Conservation (phyloP, 2,797 vertebrate genomes). For the Poecilia velifera region DNA sequence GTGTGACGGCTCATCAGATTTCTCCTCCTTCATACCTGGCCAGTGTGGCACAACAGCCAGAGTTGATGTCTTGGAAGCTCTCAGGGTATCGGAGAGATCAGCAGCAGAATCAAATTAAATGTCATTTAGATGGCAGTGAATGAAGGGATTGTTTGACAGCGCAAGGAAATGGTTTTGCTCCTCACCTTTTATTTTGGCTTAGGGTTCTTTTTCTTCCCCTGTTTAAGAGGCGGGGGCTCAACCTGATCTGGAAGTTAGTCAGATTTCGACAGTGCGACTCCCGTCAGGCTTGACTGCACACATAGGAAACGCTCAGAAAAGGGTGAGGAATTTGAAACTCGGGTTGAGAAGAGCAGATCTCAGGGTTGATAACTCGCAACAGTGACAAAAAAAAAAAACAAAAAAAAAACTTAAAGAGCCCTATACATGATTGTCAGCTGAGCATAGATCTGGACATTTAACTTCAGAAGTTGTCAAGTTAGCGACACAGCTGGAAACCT, state of each 20-base stretch:
- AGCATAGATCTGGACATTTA: slow-evolving; percentile 35
- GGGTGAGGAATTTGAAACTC: slow-evolving; percentile 78
- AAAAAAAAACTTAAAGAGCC: slow-evolving; percentile 50
- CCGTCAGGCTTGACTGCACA: slow-evolving; percentile 76
- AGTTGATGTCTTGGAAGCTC: slow-evolving; percentile 82
- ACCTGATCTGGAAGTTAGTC: slow-evolving; percentile 81
- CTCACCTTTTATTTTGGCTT: slow-evolving; percentile 83
- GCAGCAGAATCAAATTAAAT: slow-evolving; percentile 86
- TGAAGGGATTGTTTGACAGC: slow-evolving; percentile 84
- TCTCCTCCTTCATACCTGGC: slow-evolving; percentile 73
- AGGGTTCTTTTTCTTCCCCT: slow-evolving; percentile 77
- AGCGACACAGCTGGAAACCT: slow-evolving; percentile 19
- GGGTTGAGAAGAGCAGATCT: slow-evolving; percentile 75
- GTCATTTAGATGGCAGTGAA: slow-evolving; percentile 85
- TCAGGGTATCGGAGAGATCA: slow-evolving; percentile 83
- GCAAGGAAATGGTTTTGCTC: slow-evolving; percentile 81
- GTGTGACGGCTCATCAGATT: slow-evolving; percentile 79
- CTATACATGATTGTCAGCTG: slow-evolving; percentile 69
- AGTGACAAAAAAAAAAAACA: slow-evolving; percentile 69
- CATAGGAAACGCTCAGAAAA: slow-evolving; percentile 78
- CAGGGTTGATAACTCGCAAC: slow-evolving; percentile 69
- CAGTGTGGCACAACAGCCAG: slow-evolving; percentile 69
- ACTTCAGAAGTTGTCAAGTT: slow-evolving; percentile 43
- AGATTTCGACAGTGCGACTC: slow-evolving; percentile 77
- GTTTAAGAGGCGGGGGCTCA: slow-evolving; percentile 78